A percentile compares a stretch with the other conserved stretches of the same genome.
Conservation (phyloP, 2,113 vertebrate species). For the Alligator sinensis region DNA sequence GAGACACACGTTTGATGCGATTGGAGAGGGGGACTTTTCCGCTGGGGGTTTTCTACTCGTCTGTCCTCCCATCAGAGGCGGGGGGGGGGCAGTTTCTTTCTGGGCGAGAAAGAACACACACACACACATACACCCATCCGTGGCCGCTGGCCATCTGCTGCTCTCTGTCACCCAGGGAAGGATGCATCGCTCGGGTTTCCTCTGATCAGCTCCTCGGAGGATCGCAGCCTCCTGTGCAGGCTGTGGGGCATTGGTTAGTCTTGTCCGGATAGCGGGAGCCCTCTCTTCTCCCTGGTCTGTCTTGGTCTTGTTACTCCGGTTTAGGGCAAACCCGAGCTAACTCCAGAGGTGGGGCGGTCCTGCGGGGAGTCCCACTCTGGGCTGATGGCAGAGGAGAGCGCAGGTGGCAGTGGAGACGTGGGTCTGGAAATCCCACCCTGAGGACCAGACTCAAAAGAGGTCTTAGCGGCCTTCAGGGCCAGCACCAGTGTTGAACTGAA, state of each 20-base stretch:
- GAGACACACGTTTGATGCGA: rapidly evolving
- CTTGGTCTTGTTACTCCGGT: neutral
- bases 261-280: neutral
- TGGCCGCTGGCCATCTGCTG: slow-evolving; percentile 22
- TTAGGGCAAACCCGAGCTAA: neutral
- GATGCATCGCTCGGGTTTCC: neutral
- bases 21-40: neutral
- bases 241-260: neutral
- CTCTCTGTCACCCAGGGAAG: neutral
- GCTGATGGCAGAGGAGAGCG: too few relatives aligned
- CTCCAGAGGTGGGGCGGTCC: too few relatives aligned
- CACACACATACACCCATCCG: neutral
- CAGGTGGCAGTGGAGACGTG: too few relatives aligned
- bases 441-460: too few relatives aligned
- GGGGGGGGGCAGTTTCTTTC: neutral
- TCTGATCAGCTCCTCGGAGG: neutral
- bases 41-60: neutral
- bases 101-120: neutral
- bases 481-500: too few relatives aligned
- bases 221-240: too few relatives aligned
- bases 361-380: too few relatives aligned
- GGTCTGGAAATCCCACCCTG: too few relatives aligned
- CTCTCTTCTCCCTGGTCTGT: neutral
- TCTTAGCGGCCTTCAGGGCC: too few relatives aligned
- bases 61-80: neutral